Conservation (phyloP, 1,140 invertebrate genomes). For the Harpegnathos saltator region DNA sequence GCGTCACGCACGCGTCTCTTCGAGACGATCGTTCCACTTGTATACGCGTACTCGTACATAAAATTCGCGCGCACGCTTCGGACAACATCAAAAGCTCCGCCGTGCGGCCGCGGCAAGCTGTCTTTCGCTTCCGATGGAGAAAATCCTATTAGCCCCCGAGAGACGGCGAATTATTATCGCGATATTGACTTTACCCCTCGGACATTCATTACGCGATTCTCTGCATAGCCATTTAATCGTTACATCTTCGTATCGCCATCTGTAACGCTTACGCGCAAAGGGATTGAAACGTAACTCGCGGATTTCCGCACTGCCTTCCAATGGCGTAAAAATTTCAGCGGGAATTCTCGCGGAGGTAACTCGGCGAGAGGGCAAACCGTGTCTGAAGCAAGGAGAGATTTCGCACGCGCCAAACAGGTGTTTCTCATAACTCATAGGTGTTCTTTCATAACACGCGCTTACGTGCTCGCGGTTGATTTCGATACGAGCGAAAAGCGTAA, state of each 20-base stretch:
- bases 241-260: neutral
- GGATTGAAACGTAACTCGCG: too few relatives aligned
- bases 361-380: too few relatives aligned
- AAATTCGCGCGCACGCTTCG: constrained; percentile 29
- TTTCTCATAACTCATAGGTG: too few relatives aligned
- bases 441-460: too few relatives aligned
- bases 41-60: constrained; percentile 38
- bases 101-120: neutral
- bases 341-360: too few relatives aligned
- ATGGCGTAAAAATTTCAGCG: too few relatives aligned
- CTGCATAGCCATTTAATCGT: neutral
- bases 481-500: too few relatives aligned
- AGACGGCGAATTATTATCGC: neutral
- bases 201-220: neutral
- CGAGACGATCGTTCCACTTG: neutral
- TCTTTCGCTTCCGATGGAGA: neutral
- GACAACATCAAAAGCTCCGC: constrained; percentile 29
- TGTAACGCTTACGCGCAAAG: neutral
- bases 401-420: too few relatives aligned
- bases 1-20: neutral
- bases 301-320: too few relatives aligned
- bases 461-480: too few relatives aligned
- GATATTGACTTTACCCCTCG: constrained; percentile 24
- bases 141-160: constrained; percentile 11
- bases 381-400: too few relatives aligned